Percentiles rank a stretch among this genome's conserved stretches.
Conservation (phyloP, 1,140 invertebrate genomes). For the Hycleus cichorii region DNA sequence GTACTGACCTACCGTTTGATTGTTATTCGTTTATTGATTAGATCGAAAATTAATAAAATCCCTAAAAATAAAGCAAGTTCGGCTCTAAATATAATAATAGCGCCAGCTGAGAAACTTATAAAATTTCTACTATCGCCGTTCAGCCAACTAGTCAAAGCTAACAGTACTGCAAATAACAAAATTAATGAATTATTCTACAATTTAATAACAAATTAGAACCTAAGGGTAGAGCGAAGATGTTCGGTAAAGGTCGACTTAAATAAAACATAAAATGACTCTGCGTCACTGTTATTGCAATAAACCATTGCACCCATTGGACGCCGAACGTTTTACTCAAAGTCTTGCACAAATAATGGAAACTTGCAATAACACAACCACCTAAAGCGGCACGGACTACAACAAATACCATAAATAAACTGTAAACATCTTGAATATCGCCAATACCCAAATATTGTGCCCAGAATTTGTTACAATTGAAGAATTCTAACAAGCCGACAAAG, state of each 20-base stretch:
- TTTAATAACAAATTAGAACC: slow-evolving; percentile 52
- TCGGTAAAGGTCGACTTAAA: slow-evolving; percentile 87
- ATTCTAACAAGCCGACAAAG: slow-evolving; percentile 59
- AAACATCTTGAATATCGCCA: slow-evolving; percentile 10
- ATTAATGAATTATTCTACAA: neutral
- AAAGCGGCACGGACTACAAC: slow-evolving; percentile 77
- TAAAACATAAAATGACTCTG: slow-evolving; percentile 99
- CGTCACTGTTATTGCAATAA: slow-evolving; percentile 74
- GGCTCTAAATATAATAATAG: slow-evolving; percentile 85
- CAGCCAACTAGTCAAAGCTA: slow-evolving; percentile 82
- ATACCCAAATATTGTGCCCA: slow-evolving; percentile 88
- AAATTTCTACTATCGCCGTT: slow-evolving; percentile 67
- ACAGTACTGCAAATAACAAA: slow-evolving; percentile 61
- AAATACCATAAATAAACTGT: slow-evolving; percentile 15
- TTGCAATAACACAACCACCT: slow-evolving; percentile 63
- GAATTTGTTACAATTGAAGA: slow-evolving; percentile 75
- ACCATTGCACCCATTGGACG: slow-evolving; percentile 68
- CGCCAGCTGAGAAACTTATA: slow-evolving; percentile 74
- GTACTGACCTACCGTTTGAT: slow-evolving; percentile 45
- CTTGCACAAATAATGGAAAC: slow-evolving; percentile 65
- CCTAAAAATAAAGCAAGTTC: slow-evolving; percentile 87
- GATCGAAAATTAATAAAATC: slow-evolving; percentile 73
- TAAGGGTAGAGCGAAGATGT: slow-evolving; percentile 88
- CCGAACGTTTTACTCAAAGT: slow-evolving; percentile 73
- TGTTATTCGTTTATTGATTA: slow-evolving; percentile 53